These are phyloP conservation scores for Drosophila pseudotalamancana DNA, from an alignment of 2,888 invertebrate species.

Conservation along the genomic window DNA sequence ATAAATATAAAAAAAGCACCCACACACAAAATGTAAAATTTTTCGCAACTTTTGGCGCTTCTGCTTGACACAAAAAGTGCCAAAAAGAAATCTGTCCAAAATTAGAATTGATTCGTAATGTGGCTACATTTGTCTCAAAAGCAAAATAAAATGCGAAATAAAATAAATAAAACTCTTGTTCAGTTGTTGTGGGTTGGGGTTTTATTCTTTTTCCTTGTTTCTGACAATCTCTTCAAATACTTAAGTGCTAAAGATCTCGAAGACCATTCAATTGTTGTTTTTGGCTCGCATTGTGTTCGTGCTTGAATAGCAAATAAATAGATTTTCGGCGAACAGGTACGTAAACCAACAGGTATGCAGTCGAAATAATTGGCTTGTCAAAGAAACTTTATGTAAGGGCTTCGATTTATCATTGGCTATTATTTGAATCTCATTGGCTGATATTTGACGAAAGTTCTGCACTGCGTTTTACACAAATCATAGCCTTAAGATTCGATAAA, in stretches of 20 bases:
- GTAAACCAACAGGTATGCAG: constrained; percentile 21
- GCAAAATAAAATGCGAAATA: neutral
- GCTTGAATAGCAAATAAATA: constrained; percentile 22
- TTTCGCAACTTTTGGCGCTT: constrained; percentile 36
- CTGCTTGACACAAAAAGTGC: constrained; percentile 23
- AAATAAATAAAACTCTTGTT: constrained; percentile 16
- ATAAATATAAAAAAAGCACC: constrained; percentile 25
- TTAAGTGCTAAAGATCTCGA: constrained; percentile 17
- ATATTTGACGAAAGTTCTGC: neutral
- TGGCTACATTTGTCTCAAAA: constrained; percentile 51
- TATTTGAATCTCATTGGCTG: neutral
- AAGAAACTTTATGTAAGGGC: neutral
- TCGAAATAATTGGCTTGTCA: constrained; percentile 23
- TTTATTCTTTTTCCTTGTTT: constrained; percentile 20
- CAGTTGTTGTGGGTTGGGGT: constrained; percentile 6
- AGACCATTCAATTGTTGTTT: constrained; percentile 15
- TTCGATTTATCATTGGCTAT: too few relatives aligned
- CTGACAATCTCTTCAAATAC: constrained; percentile 21
- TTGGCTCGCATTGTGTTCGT: constrained; percentile 10
- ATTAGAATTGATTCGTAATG: constrained; percentile 77
- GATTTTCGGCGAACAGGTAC: constrained; percentile 18
- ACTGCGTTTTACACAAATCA: too few relatives aligned
- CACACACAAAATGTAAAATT: constrained; percentile 29
- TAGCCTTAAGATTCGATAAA: neutral
- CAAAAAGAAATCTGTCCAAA: constrained; percentile 58